Conservation (phyloP, 2,797 vertebrate genomes). For the Acridotheres tristis region DNA sequence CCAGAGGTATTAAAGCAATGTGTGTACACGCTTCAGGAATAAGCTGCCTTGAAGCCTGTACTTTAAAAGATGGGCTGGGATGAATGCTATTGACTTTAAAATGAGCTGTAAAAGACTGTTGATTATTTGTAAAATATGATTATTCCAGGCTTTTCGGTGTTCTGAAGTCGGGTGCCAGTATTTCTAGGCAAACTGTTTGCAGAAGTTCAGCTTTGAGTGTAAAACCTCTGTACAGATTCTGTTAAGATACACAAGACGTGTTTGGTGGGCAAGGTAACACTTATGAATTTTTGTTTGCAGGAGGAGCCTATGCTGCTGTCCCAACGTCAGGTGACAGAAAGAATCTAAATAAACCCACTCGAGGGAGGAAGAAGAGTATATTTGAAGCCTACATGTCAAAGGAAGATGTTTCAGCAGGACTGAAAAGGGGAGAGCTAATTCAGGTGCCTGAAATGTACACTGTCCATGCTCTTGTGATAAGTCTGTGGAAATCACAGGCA, state of each 20-base stretch:
- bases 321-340: slow-evolving; percentile 77
- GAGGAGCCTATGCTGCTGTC: slow-evolving; percentile 63
- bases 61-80: slow-evolving; percentile 14
- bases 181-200: not conserved
- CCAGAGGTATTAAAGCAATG: slow-evolving; percentile 74
- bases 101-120: slow-evolving; percentile 3
- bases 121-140: slow-evolving; percentile 24
- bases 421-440: slow-evolving; percentile 90
- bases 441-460: slow-evolving; percentile 79
- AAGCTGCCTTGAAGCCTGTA: slow-evolving; percentile 20
- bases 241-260: not conserved
- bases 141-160: not conserved
- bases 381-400: slow-evolving; percentile 89
- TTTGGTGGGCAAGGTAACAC: not conserved
- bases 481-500: not conserved
- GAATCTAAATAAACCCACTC: slow-evolving; percentile 75
- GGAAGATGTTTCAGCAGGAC: slow-evolving; percentile 87
- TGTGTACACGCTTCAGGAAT: not conserved
- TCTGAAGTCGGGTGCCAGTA: not conserved
- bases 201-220: not conserved
- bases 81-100: slow-evolving; percentile 9
- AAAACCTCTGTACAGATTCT: not conserved
- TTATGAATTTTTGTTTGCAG: slow-evolving; percentile 53
- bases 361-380: slow-evolving; percentile 84
- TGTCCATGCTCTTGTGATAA: not conserved